Base-by-base conservation (phyloP, 2,888 invertebrate species). In the Odontothrips loti region DNA sequence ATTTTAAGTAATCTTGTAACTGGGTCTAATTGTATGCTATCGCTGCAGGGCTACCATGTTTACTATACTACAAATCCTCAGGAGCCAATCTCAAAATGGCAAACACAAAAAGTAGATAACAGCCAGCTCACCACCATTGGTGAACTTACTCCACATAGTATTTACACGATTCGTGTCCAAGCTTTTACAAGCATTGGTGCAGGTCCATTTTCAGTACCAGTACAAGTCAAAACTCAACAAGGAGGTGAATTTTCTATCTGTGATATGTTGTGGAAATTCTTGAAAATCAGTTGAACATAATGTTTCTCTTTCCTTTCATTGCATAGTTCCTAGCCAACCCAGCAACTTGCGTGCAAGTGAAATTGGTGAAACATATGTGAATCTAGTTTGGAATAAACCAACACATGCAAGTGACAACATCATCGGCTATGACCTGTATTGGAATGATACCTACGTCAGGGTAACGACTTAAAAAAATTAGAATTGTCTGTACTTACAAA, bases 141-240 rank as follows among this genome's bases (percentile, higher is more conserved):
- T 85, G 96, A 97, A 87, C 90, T 98, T 85, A 94, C 93, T 43
- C 95, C 97, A 0, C 95, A 96, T 87, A 94, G 94, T 27, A 97
- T 97, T 84, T 98, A 98, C 89, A 97, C 97, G 80, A 96, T 98
- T 85, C 91, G 95, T 82, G 97, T 97, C 8, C 96, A 96, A 87
- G 97, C 97, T 1, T 94, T 94, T 87, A 98, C 98, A 11, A 95
- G 95, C 23, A 96, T 97, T 83, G 99, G 99, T 0, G 96, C 96
- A 78, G 98, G 99, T 80, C 99, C 99, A 0, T 91, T 97, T 84
- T 98, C 98, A 84, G 92, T 94, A 6, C 96, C 97, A n/a, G 96
- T 98, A n/a, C 96, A 97, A 88, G 97, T 98, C 85, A 96, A 97
- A 89, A 98, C 98, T 47, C 96, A 97, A 86, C 97, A 96, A 92